These are phyloP conservation scores for Antrozous pallidus DNA, from an alignment of 2,797 vertebrate species.

Conservation along the genomic window DNA sequence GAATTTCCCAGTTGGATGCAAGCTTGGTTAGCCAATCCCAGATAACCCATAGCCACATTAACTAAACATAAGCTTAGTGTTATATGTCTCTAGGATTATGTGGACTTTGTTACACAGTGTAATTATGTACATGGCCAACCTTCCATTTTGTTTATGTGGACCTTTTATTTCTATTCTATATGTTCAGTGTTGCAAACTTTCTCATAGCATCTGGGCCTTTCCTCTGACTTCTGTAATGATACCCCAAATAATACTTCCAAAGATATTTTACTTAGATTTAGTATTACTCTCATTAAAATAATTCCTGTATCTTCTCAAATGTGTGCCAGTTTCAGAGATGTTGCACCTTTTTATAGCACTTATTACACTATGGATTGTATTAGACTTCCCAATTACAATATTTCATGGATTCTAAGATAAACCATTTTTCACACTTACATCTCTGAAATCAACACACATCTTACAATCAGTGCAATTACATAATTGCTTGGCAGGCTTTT, in stretches of 20 bases:
- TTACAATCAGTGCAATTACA: background rate
- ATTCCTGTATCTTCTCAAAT: background rate
- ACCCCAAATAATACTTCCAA: background rate
- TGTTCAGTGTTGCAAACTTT: background rate
- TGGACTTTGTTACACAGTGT: background rate
- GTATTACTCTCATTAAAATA: background rate
- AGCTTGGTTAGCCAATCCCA: background rate
- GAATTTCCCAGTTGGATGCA: background rate
- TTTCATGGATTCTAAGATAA: slow-evolving; percentile 15
- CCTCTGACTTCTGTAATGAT: background rate
- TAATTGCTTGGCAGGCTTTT: background rate
- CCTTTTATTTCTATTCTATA: background rate
- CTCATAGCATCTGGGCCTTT: background rate
- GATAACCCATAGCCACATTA: background rate
- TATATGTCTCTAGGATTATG: background rate
- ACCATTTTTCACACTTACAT: background rate
- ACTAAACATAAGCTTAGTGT: background rate
- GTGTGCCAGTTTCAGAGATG: background rate
- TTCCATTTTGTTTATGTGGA: background rate
- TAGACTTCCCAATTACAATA: background rate
- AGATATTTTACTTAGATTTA: background rate
- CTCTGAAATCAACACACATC: background rate
- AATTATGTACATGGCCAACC: background rate
- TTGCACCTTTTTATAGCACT: background rate
- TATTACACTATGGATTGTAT: background rate